Evolutionary conservation across 2,888 invertebrate genomes (phyloP).

Genomic region (Icerya purchasi): DNA sequence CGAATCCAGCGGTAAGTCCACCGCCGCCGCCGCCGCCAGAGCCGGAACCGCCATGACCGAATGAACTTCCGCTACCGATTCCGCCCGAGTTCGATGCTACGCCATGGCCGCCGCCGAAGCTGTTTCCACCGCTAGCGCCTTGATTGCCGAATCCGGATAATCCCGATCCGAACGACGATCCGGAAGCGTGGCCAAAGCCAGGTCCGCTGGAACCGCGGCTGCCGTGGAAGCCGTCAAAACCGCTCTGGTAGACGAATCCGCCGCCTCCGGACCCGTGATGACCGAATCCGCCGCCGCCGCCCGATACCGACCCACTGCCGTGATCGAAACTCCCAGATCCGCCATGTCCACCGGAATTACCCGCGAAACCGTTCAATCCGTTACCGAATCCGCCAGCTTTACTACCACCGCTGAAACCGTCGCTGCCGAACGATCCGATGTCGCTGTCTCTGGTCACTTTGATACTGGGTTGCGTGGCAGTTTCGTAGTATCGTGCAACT

Average conservation of each 20-base stretch:
- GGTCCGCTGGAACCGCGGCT: neutral
- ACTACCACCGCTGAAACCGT: neutral
- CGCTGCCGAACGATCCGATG: too few relatives aligned
- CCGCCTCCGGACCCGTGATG: neutral
- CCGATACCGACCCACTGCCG: neutral
- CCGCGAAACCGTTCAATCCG: neutral
- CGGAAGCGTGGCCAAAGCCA: neutral
- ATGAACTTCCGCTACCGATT: neutral
- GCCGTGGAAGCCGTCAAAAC: neutral
- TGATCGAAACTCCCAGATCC: neutral
- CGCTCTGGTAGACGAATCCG: too few relatives aligned
- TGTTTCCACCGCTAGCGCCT: neutral
- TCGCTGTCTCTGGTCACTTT: neutral
- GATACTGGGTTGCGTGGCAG: neutral
- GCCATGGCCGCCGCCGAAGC: neutral
- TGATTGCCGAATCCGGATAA: too few relatives aligned
- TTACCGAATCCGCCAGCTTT: neutral
- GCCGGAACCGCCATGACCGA: neutral
- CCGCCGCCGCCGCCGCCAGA: constrained; percentile 1
- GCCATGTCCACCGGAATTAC: neutral
- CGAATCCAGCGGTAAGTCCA: neutral
- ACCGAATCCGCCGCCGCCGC: neutral
- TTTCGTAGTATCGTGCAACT: neutral
- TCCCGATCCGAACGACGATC: constrained; percentile 1
- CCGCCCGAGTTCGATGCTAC: neutral